Base-by-base conservation (phyloP, 2,888 invertebrate species). In the Agrochola macilenta region DNA sequence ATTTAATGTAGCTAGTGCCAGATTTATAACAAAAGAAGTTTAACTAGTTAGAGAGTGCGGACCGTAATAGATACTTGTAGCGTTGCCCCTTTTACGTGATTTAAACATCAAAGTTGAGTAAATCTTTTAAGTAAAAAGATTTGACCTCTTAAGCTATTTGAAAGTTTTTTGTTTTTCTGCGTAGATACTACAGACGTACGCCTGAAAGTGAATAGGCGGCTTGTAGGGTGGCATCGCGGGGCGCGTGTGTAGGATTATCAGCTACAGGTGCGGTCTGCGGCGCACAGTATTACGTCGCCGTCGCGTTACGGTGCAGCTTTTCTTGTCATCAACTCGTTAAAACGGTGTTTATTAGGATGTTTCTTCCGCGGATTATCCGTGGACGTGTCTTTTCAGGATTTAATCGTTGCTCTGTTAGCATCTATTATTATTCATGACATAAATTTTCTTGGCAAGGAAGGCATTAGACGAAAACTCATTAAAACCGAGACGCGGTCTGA, bases 391-490 rank as follows among this genome's bases (percentile, higher is more conserved):
- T 92, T 92, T 92, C 90, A 92, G 93, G 95, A 95, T 95, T 95
- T 95, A 94, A 95, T 94, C 95, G 94, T 91, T 94, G 92, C 92
- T 93, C 93, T 93, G 93, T 94, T 93, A 94, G 90, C 94, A 89
- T 93, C 93, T 95, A 94, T 96, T 96, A 96, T 96, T 96, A 96
- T 96, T 96, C 96, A 96, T 96, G 96, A 95, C 96, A 95, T 95
- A 95, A 96, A 96, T 96, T 96, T 95, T 94, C 94, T 93, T 92
- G 89, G 93, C 94, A 93, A 93, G 94, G 95, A 94, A 95, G 94
- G 95, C 94, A 95, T 96, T 96, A 96, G 95, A 94, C 94, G 95
- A 95, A 96, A 96, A 96, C 96, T 96, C 96, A 96, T 96, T 96
- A 96, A 96, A 96, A 95, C 94, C 89, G 93, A 94, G 95, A 96